Conservation (phyloP, 2,113 vertebrate species). For the Garra rufa region DNA sequence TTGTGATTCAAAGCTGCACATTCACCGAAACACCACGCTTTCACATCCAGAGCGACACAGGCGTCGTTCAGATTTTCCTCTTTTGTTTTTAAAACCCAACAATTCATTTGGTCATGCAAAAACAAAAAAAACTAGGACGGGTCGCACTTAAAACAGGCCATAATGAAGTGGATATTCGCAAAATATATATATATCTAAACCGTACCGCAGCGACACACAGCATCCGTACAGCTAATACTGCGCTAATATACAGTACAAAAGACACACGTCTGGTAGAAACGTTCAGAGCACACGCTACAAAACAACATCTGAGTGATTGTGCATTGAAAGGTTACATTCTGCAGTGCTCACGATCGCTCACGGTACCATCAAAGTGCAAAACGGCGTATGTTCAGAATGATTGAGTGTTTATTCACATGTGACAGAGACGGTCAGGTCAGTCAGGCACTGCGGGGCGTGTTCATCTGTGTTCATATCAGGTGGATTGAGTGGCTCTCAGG, state of each 20-base stretch:
- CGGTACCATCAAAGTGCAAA: slow-evolving; percentile 70
- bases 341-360: slow-evolving; percentile 56
- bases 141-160: slow-evolving; percentile 68
- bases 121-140: slow-evolving; percentile 48
- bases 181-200: slow-evolving; percentile 55
- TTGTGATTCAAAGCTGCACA: slow-evolving; percentile 36
- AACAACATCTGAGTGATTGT: slow-evolving; percentile 72
- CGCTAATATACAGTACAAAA: slow-evolving; percentile 73
- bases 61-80: slow-evolving; percentile 62
- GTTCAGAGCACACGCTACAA: slow-evolving; percentile 63
- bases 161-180: slow-evolving; percentile 57
- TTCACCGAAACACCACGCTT: slow-evolving; percentile 64
- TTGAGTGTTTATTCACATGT: too few relatives aligned
- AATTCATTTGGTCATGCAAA: slow-evolving; percentile 78
- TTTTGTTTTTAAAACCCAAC: slow-evolving; percentile 57
- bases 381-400: slow-evolving; percentile 64
- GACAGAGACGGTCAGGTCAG: slow-evolving; percentile 60
- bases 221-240: slow-evolving; percentile 79
- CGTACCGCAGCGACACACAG: slow-evolving; percentile 66
- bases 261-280: slow-evolving; percentile 55
- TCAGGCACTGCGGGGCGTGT: slow-evolving; percentile 76
- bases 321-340: slow-evolving; percentile 74
- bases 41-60: slow-evolving; percentile 68
- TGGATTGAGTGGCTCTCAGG: slow-evolving; percentile 69
- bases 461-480: slow-evolving; percentile 65